Evolutionary conservation across 2,797 vertebrate species (phyloP).

Genomic region (Alectoris magna): DNA sequence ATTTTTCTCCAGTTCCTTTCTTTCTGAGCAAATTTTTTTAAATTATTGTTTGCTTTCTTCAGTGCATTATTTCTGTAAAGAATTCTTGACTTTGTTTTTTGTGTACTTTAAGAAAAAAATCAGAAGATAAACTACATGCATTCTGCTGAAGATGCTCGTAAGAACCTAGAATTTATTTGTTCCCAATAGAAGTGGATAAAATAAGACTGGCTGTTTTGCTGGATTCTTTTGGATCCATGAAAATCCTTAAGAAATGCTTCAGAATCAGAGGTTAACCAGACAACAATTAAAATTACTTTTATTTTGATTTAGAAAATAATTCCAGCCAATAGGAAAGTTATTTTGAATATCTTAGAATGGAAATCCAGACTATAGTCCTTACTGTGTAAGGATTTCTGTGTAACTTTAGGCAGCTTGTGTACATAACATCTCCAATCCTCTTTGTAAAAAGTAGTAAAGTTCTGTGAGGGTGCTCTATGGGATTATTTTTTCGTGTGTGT

Average conservation of each 20-base stretch:
- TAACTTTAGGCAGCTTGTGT: not conserved
- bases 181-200: not conserved
- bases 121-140: not conserved
- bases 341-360: not conserved
- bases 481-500: not conserved
- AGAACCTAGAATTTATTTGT: not conserved
- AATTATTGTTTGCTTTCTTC: not conserved
- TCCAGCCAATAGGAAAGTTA: not conserved
- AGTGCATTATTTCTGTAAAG: not conserved
- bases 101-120: not conserved
- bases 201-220: not conserved
- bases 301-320: not conserved
- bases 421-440: not conserved
- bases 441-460: not conserved
- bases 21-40: not conserved
- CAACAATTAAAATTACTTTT: not conserved
- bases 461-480: not conserved
- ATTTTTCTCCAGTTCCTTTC: not conserved
- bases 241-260: not conserved
- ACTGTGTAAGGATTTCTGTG: not conserved
- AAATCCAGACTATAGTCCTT: not conserved
- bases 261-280: not conserved
- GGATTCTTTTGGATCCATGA: not conserved
- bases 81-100: not conserved
- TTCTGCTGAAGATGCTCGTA: not conserved